Evolutionary conservation across 2,888 invertebrate genomes (phyloP).

Genomic region (Eupeodes latifasciatus): DNA sequence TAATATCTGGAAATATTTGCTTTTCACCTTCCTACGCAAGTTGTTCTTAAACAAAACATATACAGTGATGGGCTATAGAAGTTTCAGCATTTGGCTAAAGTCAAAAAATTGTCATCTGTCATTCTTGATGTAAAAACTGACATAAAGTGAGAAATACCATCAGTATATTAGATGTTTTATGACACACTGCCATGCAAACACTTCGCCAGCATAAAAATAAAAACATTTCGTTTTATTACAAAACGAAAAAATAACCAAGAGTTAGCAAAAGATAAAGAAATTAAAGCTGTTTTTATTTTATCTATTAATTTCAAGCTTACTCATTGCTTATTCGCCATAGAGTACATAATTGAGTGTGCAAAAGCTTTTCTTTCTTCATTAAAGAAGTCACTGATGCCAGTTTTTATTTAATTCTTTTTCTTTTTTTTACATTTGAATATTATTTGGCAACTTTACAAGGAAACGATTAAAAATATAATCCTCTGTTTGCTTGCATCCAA

Average conservation of each 20-base stretch:
- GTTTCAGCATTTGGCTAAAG: neutral
- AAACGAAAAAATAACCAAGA: neutral
- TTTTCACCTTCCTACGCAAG: too few species aligned
- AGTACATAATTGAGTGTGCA: neutral
- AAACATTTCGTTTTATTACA: neutral
- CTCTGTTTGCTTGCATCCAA: conserved; percentile 38
- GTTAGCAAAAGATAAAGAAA: neutral
- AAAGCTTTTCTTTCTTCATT: neutral
- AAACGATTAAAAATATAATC: conserved; percentile 51
- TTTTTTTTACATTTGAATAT: conserved; percentile 27
- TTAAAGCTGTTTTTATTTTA: neutral
- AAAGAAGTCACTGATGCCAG: neutral
- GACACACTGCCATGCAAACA: neutral
- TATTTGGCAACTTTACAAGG: conserved; percentile 50
- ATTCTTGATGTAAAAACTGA: neutral
- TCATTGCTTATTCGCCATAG: neutral
- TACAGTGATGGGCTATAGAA: neutral
- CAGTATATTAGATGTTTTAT: neutral
- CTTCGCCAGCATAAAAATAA: neutral
- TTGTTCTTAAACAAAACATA: too few species aligned
- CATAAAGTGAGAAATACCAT: neutral
- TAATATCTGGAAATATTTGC: too few species aligned
- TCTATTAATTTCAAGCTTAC: neutral
- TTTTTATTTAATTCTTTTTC: neutral
- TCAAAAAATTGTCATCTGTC: neutral